Evolutionary conservation across 1,140 invertebrate genomes (phyloP).

Genomic region (Diprion similis): DNA sequence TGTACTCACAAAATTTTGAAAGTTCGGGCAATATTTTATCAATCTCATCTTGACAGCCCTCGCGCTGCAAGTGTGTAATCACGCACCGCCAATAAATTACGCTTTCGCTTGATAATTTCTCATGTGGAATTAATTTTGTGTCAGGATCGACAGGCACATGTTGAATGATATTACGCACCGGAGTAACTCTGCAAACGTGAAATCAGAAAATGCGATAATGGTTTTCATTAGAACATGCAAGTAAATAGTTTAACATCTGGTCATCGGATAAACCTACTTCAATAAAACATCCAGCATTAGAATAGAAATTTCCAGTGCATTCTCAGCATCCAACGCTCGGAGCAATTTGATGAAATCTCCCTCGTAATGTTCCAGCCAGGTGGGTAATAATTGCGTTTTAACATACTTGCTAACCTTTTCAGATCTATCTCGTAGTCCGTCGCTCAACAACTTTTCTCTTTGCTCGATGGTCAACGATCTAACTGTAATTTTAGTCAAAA

Average conservation of each 20-base stretch:
- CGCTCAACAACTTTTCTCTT: conserved; percentile 68
- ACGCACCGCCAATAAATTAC: conserved; percentile 71
- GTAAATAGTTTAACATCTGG: conserved; percentile 13
- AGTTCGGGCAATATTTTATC: conserved; percentile 64
- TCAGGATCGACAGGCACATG: conserved; percentile 45
- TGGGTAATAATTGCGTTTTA: conserved; percentile 62
- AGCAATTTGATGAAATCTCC: conserved; percentile 69
- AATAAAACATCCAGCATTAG: conserved; percentile 44
- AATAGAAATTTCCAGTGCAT: conserved; percentile 40
- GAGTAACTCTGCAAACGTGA: conserved; percentile 31
- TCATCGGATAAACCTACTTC: conserved; percentile 34
- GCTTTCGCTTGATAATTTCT: conserved; percentile 65
- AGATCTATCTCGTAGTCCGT: conserved; percentile 72
- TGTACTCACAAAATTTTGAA: conserved; percentile 63
- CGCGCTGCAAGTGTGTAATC: conserved; percentile 57
- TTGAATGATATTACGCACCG: conserved; percentile 38
- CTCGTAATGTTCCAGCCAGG: conserved; percentile 71
- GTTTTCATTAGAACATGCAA: conserved; percentile 1
- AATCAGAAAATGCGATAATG: conserved; percentile 14
- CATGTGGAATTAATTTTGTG: conserved; percentile 63
- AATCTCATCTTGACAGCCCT: conserved; percentile 49
- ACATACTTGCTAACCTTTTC: conserved; percentile 62
- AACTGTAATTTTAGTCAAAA: conserved; percentile 73
- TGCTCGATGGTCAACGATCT: conserved; percentile 73
- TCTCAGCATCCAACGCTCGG: conserved; percentile 66